phyloP scores from a whole-genome alignment of 2,113 vertebrate species.

The Prunella himalayana region DNA sequence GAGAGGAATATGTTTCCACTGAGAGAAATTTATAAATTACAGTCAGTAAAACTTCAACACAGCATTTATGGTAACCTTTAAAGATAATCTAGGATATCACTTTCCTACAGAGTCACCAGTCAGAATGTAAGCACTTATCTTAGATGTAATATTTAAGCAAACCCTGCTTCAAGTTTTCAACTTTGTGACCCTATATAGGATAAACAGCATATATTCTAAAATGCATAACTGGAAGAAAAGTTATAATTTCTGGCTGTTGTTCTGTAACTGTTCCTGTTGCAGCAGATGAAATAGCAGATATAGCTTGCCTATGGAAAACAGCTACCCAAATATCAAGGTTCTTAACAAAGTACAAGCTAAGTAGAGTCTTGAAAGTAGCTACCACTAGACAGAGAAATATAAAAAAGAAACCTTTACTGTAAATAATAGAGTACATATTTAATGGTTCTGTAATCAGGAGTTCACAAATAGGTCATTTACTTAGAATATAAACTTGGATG shows the following conservation, averaged over 20 bases:
- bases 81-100: neutral
- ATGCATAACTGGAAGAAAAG: neutral
- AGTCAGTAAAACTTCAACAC: neutral
- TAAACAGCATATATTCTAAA: neutral
- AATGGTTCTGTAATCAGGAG: neutral
- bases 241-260: neutral
- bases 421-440: fast-evolving
- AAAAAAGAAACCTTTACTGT: neutral
- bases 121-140: neutral
- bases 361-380: neutral
- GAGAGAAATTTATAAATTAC: neutral
- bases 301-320: neutral
- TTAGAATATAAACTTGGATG: neutral
- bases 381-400: neutral
- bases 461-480: neutral
- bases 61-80: neutral
- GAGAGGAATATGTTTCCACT: neutral
- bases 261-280: neutral
- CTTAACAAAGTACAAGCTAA: neutral
- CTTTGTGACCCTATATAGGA: neutral
- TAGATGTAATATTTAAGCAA: neutral
- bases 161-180: fast-evolving
- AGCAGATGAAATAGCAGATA: neutral
- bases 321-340: neutral
- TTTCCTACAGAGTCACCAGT: neutral